phyloP scores from a whole-genome alignment of 2,113 vertebrate species.

The Erinaceus europaeus region DNA sequence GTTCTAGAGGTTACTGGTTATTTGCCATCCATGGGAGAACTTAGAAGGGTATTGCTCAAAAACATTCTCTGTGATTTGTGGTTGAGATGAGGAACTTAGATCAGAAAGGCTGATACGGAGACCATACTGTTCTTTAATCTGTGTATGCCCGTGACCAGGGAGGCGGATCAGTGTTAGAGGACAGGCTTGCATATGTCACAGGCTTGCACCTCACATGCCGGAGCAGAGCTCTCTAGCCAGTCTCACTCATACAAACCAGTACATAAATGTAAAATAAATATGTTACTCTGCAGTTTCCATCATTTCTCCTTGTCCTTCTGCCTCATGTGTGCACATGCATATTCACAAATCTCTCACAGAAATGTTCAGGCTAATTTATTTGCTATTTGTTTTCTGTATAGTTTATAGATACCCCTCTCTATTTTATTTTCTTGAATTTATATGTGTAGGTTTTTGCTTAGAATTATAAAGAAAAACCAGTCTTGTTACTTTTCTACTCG shows the following conservation, averaged over 20 bases:
- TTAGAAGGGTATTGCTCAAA: neutral
- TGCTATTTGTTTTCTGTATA: neutral
- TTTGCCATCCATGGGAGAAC: neutral
- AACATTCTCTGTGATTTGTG: neutral
- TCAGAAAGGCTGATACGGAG: neutral
- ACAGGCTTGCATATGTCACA: too few relatives aligned
- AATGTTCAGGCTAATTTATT: neutral
- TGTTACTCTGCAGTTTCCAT: neutral
- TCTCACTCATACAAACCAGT: too few relatives aligned
- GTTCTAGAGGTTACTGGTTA: neutral
- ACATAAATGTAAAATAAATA: too few relatives aligned
- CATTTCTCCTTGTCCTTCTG: neutral
- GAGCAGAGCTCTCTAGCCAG: too few relatives aligned
- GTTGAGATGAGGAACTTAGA: neutral
- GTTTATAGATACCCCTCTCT: neutral
- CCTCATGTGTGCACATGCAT: neutral
- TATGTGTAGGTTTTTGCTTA: neutral
- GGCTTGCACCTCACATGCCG: too few relatives aligned
- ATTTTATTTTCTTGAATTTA: neutral
- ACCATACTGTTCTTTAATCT: neutral
- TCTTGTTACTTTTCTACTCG: neutral
- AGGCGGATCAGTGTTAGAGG: too few relatives aligned
- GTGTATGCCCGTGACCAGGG: too few relatives aligned
- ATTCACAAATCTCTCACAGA: neutral
- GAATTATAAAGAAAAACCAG: neutral